phyloP scores from a whole-genome alignment of 2,888 invertebrate genomes.

The Scotopteryx bipunctaria region DNA sequence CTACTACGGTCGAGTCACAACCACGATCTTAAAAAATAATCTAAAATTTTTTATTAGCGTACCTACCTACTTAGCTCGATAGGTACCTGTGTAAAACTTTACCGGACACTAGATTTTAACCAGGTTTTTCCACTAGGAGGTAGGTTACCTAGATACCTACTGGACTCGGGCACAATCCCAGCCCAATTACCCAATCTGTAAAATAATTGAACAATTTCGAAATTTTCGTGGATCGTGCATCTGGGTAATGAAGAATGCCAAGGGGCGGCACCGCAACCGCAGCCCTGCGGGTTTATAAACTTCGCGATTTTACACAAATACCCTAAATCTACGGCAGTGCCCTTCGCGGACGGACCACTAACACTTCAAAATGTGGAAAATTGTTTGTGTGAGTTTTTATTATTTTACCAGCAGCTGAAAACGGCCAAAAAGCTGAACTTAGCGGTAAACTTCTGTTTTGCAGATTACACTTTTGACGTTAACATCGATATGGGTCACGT shows the following conservation, averaged over 20 bases:
- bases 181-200: conserved; percentile 20
- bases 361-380: conserved; percentile 59
- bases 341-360: conserved; percentile 41
- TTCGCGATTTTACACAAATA: conserved; percentile 42
- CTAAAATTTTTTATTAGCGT: too few relatives aligned
- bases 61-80: too few relatives aligned
- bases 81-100: too few relatives aligned
- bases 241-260: conserved; percentile 63
- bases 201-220: conserved; percentile 50
- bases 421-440: neutral
- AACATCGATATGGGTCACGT: conserved; percentile 62
- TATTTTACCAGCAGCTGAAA: neutral
- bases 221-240: conserved; percentile 67
- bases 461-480: conserved; percentile 59
- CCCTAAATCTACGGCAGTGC: conserved; percentile 49
- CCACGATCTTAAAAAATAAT: too few relatives aligned
- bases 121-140: too few relatives aligned
- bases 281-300: conserved; percentile 64
- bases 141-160: neutral
- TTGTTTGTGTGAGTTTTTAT: conserved; percentile 59
- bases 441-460: conserved; percentile 23
- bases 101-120: too few relatives aligned
- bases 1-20: too few relatives aligned
- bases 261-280: conserved; percentile 59
- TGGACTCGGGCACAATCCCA: conserved; percentile 4